Base-by-base conservation (phyloP, 2,797 vertebrate genomes). In the Selene dorsalis region DNA sequence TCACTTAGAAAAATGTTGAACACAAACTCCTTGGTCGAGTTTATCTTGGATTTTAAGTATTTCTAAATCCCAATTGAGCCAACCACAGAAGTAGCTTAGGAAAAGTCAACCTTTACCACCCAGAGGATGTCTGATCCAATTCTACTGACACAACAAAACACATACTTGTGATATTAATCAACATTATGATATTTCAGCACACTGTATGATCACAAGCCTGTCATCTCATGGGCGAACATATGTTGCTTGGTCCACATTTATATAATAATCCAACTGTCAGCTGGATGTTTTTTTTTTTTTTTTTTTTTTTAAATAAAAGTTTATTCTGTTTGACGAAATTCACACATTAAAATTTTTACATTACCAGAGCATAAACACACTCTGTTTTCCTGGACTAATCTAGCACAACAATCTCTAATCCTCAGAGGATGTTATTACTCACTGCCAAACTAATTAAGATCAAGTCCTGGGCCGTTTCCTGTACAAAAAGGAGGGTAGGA, bases 401-500 rank as follows among this genome's bases (percentile, higher is more conserved):
- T 87, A 87, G 80, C 82, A 92, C 86, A 91, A 91, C 80, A 91
- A 87, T 88, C 82, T 84, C 50, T 84, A 94, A 93, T 91, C 93
- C 91, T 94, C 89, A 90, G 87, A 95, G 93, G 94, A 96, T 96
- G 93, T 96, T 94, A 95, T 95, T 95, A 91, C 94, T 93, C 94
- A 93, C 87, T 93, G 91, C 90, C 93, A 93, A 93, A 91, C 94
- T 96, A 96, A 97, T 96, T 96, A 95, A 93, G 90, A 95, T 95
- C 93, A 95, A 92, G 66, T 89, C 85, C 73, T 87, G 83, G 83
- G 86, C 77, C 83, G 89, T 87, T 92, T 92, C 89, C 91, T 90
- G 87, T 91, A 82, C 84, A 88, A 89, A 91, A 83, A 84, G 82
- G 85, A 91, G 90, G 89, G 87, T 86, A 84, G 86, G 91, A 88